phyloP scores from a whole-genome alignment of 64 coral and sea anemone species.

The Platygyra sinensis region DNA sequence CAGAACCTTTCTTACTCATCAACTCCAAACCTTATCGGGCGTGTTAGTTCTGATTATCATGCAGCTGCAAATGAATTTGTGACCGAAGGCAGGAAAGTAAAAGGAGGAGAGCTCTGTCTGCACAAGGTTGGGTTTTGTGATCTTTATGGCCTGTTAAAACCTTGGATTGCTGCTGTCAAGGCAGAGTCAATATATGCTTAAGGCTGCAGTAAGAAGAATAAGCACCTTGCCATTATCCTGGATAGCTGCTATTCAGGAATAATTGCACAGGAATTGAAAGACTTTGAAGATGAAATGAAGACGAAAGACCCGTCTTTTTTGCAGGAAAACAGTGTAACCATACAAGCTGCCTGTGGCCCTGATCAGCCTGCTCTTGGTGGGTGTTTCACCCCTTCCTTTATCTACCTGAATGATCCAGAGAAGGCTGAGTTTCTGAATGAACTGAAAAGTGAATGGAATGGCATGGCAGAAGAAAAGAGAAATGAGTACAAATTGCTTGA shows the following conservation, averaged over 20 bases:
- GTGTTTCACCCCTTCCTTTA: conserved; percentile 57
- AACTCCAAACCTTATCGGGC: neutral
- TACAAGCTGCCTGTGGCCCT: conserved; percentile 53
- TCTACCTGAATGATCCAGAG: conserved; percentile 25
- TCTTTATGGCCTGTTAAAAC: conserved; percentile 55
- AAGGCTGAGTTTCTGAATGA: neutral
- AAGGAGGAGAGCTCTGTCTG: conserved; percentile 71
- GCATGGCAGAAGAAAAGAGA: neutral
- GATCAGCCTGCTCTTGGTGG: conserved; percentile 5
- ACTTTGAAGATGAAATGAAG: neutral
- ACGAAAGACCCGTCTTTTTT: neutral
- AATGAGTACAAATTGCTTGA: neutral
- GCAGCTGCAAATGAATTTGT: conserved; percentile 19
- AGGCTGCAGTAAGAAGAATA: conserved; percentile 42
- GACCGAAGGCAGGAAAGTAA: conserved; percentile 4
- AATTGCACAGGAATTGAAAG: conserved; percentile 26
- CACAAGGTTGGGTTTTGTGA: conserved; percentile 58
- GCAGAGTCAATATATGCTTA: neutral
- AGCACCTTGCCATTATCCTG: conserved; percentile 60
- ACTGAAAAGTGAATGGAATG: neutral
- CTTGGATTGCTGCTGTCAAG: conserved; percentile 56
- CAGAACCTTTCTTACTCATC: neutral
- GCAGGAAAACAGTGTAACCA: conserved; percentile 32
- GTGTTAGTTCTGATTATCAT: neutral
- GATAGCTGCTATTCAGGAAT: conserved; percentile 70